These are phyloP conservation scores for Montipora cactus DNA, from an alignment of 64 coral and sea anemone genomes.

Conservation along the genomic window DNA sequence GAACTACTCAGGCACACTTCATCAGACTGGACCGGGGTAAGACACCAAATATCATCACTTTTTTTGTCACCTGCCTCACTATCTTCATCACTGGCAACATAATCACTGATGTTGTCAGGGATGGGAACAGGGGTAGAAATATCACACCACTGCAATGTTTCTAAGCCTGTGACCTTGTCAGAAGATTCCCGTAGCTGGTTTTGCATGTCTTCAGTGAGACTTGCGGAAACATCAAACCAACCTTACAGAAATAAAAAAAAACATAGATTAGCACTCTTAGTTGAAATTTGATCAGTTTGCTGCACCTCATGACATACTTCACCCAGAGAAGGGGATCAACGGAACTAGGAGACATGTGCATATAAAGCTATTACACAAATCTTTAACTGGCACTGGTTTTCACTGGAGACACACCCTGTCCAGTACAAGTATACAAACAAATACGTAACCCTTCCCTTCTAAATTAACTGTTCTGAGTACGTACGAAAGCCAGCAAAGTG, in stretches of 20 bases:
- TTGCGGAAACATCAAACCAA: slow-evolving; percentile 64
- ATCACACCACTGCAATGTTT: slow-evolving; percentile 52
- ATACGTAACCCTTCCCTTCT: too few species aligned
- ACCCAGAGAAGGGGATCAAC: too few species aligned
- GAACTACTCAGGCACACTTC: background rate
- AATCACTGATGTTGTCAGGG: slow-evolving; percentile 47
- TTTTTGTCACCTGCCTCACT: slow-evolving; percentile 19
- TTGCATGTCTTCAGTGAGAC: slow-evolving; percentile 68
- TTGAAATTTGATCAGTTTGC: too few species aligned
- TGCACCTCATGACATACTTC: too few species aligned
- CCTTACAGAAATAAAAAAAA: slow-evolving; percentile 18
- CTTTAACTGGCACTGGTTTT: too few species aligned
- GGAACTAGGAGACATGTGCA: too few species aligned
- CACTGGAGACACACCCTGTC: too few species aligned
- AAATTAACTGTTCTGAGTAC: too few species aligned
- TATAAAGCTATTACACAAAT: too few species aligned
- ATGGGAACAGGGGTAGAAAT: background rate
- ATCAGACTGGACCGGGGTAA: slow-evolving; percentile 22
- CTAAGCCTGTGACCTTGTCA: slow-evolving; percentile 16
- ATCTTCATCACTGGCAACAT: slow-evolving; percentile 71
- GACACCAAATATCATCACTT: background rate
- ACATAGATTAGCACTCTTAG: too few species aligned
- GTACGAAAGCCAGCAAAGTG: too few species aligned
- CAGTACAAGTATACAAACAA: too few species aligned
- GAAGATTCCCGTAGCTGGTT: slow-evolving; percentile 20